Conservation (phyloP, 2,888 invertebrate species). For the Lamellibrachia columna region DNA sequence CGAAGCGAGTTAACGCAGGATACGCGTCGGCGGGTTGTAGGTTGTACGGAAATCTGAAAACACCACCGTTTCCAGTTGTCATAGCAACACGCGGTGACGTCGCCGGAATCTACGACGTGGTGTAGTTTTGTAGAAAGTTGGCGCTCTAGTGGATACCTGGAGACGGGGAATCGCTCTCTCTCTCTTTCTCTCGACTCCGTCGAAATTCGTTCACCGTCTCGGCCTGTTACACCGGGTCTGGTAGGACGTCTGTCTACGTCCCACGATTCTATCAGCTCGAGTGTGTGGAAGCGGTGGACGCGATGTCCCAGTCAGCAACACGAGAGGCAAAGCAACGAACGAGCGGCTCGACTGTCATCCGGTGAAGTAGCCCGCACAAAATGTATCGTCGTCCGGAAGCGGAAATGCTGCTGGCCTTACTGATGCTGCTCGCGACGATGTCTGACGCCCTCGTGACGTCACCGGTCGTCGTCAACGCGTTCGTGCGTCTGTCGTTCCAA, state of each 20-base stretch:
- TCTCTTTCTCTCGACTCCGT: too few species aligned
- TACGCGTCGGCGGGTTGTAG: not conserved
- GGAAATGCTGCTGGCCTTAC: not conserved
- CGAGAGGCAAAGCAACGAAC: not conserved
- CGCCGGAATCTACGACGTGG: not conserved
- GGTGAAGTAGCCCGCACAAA: not conserved
- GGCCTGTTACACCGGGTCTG: not conserved
- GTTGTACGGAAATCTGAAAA: not conserved
- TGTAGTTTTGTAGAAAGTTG: not conserved
- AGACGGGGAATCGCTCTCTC: too few species aligned
- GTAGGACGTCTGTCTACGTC: not conserved
- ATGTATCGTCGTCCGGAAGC: not conserved
- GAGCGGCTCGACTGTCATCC: not conserved
- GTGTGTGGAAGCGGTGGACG: not conserved
- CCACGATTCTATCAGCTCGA: not conserved
- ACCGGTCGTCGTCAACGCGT: slow-evolving; percentile 23
- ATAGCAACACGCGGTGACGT: slow-evolving; percentile 16
- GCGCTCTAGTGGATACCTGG: not conserved
- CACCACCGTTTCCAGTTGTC: slow-evolving; percentile 1
- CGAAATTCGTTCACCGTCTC: not conserved
- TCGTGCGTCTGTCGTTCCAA: slow-evolving; percentile 24
- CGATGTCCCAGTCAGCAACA: not conserved
- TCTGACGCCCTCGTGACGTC: not conserved
- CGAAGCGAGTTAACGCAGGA: not conserved
- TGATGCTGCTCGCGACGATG: not conserved